These are phyloP conservation scores for Chrysolina haemoptera DNA, from an alignment of 2,888 invertebrate genomes.

Conservation along the genomic window DNA sequence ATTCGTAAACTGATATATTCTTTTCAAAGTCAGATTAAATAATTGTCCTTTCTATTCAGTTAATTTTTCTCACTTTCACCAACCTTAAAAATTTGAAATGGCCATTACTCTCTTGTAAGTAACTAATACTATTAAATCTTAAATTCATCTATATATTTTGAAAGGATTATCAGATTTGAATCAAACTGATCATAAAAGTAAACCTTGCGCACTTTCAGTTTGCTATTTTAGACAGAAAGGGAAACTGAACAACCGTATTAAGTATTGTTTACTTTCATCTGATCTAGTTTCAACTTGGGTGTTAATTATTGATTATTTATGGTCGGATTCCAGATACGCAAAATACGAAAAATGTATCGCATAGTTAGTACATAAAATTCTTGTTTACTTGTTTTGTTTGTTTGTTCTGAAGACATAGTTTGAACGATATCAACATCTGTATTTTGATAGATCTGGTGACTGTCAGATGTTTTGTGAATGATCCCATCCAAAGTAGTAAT, in stretches of 20 bases:
- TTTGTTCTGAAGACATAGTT: too few relatives aligned
- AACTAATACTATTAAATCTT: background rate
- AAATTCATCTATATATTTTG: slow-evolving; percentile 4
- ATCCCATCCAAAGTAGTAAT: too few relatives aligned
- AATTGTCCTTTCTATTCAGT: slow-evolving; percentile 4
- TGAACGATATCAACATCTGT: too few relatives aligned
- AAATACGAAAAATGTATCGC: too few relatives aligned
- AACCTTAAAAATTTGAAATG: slow-evolving; percentile 20
- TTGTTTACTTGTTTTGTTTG: too few relatives aligned
- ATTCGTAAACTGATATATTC: background rate
- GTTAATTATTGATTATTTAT: background rate
- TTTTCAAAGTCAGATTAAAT: slow-evolving; percentile 5
- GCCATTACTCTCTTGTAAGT: background rate
- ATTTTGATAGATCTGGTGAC: too few relatives aligned
- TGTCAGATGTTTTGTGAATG: too few relatives aligned
- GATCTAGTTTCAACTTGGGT: slow-evolving; percentile 1
- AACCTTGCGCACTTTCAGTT: slow-evolving; percentile 9
- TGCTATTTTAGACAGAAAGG: slow-evolving; percentile 5
- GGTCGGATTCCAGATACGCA: too few relatives aligned
- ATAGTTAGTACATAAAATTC: too few relatives aligned
- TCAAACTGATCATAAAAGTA: background rate
- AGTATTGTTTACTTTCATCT: slow-evolving; percentile 1
- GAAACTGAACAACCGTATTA: background rate
- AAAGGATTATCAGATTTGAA: slow-evolving; percentile 12
- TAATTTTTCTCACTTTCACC: slow-evolving; percentile 27